Conservation (phyloP, 1,140 invertebrate genomes). For the Macrobrachium nipponense region DNA sequence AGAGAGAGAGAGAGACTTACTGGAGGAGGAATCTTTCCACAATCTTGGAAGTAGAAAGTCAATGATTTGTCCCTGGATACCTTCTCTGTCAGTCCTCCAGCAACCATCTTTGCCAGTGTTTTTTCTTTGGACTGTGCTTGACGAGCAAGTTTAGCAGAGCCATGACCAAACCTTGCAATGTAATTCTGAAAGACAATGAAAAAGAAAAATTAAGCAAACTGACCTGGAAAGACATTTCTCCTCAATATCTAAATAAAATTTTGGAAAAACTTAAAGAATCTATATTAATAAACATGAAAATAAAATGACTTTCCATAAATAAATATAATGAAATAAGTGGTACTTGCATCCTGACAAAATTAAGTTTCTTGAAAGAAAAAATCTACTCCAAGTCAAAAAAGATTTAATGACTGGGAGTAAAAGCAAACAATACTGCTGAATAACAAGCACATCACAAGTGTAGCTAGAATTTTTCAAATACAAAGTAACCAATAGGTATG, state of each 20-base stretch:
- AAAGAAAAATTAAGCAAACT: not conserved
- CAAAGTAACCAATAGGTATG: too few species aligned
- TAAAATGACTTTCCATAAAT: too few species aligned
- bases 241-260: not conserved
- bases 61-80: slow-evolving; percentile 90
- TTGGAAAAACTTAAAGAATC: not conserved
- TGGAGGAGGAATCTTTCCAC: slow-evolving; percentile 96
- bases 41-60: slow-evolving; percentile 96
- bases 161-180: slow-evolving; percentile 98
- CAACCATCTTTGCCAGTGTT: slow-evolving; percentile 98
- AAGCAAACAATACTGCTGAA: too few species aligned
- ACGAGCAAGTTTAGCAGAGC: slow-evolving; percentile 95
- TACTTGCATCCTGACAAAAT: too few species aligned
- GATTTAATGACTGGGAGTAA: too few species aligned
- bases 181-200: slow-evolving; percentile 80
- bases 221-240: slow-evolving; percentile 44
- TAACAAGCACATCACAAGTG: too few species aligned
- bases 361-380: too few species aligned
- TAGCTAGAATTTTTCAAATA: too few species aligned
- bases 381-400: too few species aligned
- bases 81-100: slow-evolving; percentile 95
- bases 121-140: slow-evolving; percentile 99
- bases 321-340: too few species aligned
- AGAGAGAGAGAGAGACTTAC: slow-evolving; percentile 75
- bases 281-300: too few species aligned